Conservation (phyloP, 2,113 vertebrate genomes). For the Corythoichthys haematopterus region DNA sequence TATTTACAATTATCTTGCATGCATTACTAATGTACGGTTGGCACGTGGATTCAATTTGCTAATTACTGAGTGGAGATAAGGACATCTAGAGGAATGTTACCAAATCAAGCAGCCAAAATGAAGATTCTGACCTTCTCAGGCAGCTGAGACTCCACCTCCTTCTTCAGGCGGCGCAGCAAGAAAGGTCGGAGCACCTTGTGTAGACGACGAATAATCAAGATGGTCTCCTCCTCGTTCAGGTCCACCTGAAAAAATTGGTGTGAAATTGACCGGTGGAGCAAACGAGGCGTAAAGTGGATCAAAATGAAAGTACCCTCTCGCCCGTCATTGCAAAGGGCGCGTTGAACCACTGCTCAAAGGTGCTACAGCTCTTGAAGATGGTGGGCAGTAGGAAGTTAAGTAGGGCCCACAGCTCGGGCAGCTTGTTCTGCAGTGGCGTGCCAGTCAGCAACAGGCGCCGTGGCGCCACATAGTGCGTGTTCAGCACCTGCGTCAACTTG, state of each 20-base stretch:
- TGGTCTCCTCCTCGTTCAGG: slow-evolving; percentile 96
- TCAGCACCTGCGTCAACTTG: slow-evolving; percentile 94
- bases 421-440: slow-evolving; percentile 92
- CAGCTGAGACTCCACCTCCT: slow-evolving; percentile 96
- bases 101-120: background rate
- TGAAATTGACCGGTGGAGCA: background rate
- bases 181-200: slow-evolving; percentile 96
- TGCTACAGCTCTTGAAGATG: slow-evolving; percentile 98
- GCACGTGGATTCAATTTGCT: no score
- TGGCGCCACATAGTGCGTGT: slow-evolving; percentile 95
- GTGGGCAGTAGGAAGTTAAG: slow-evolving; percentile 97
- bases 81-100: no score
- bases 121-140: slow-evolving; percentile 85
- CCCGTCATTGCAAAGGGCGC: slow-evolving; percentile 98
- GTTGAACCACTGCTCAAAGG: slow-evolving; percentile 98
- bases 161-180: slow-evolving; percentile 89
- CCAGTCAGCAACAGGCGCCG: slow-evolving; percentile 90
- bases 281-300: no score
- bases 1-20: no score
- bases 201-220: slow-evolving; percentile 93
- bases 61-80: no score
- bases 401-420: slow-evolving; percentile 95
- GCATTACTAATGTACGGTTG: no score
- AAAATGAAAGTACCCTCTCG: slow-evolving; percentile 78
- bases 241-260: slow-evolving; percentile 77